Conservation (phyloP, 1,140 invertebrate genomes). For the Zeugodacus cucurbitae region DNA sequence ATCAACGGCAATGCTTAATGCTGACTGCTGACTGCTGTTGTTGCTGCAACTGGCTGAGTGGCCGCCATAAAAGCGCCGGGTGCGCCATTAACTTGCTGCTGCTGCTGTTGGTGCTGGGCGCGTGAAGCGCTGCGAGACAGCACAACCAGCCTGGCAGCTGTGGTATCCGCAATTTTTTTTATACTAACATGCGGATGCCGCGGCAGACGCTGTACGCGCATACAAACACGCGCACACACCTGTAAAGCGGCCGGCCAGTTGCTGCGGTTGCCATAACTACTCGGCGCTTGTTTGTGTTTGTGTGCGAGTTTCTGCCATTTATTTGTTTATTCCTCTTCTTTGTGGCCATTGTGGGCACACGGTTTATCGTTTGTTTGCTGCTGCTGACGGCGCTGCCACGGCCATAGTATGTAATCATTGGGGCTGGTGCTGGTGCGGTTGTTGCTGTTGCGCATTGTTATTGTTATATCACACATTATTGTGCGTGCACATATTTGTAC, state of each 20-base stretch:
- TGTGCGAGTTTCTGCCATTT: background rate
- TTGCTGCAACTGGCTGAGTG: background rate
- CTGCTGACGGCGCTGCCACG: background rate
- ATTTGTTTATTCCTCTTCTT: background rate
- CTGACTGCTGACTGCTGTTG: background rate
- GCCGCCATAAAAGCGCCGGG: slow-evolving; percentile 16
- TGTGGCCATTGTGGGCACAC: background rate
- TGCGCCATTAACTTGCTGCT: background rate
- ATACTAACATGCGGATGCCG: background rate
- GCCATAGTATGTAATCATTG: background rate
- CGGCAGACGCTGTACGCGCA: background rate
- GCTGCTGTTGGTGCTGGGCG: background rate
- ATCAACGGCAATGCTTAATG: background rate
- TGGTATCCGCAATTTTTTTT: slow-evolving; percentile 5
- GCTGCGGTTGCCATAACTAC: slow-evolving; percentile 10
- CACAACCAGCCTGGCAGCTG: background rate
- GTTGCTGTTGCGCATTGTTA: background rate
- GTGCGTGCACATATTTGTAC: background rate
- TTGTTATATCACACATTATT: slow-evolving; percentile 17
- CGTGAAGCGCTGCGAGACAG: background rate
- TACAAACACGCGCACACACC: background rate
- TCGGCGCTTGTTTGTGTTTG: background rate
- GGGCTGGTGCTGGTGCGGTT: background rate
- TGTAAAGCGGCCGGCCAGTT: slow-evolving; percentile 14
- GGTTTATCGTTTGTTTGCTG: background rate